Evolutionary conservation across 2,797 vertebrate species (phyloP), one percentile per base, ranked within the genome.

Genomic region (Oophaga sylvatica): DNA sequence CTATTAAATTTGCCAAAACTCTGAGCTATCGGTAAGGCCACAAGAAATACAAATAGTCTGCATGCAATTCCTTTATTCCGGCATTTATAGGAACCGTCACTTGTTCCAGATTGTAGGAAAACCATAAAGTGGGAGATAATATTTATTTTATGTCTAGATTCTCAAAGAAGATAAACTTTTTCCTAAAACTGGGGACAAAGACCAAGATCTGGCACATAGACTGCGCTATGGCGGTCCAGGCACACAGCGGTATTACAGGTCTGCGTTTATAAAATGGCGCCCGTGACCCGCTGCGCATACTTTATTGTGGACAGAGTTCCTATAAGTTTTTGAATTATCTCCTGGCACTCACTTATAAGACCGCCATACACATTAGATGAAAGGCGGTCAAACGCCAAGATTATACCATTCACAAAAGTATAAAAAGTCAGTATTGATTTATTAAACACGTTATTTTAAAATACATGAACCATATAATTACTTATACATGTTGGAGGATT

Each of bases 1-100:
- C 56, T 93, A 70, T 83, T 83, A n/a, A 29, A 16, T n/a, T 87
- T 29, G 56, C 15, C 59, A 67, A 81, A 60, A 11, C 26, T 7
- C 60, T 26, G 26, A 41, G 19, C 48, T 73, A 35, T 41, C 13
- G 35, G 73, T 68, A 22, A 56, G 29, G 60, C 73, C 31, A 62
- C 53, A n/a, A 19, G 53, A 80, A 7, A 26, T 12, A 56, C 53
- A 53, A 15, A 53, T n/a, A 12, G 1, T n/a, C n/a, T 26, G 26
- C 75, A 15, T 26, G 29, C 75, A 56, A 56, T 53, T 77, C 75
- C 75, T 56, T 77, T 77, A 56, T 56, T 77, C 41, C 7, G 20
- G 45, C 75, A 77, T 26, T 56, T 13, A 77, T 15, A 53, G 41
- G 19, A 53, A 11, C 9, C 48, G 41, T 12, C 71, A 41, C 3